These are phyloP conservation scores for Drosophila sp. DNA, from an alignment of 1,140 invertebrate species.

Conservation along the genomic window DNA sequence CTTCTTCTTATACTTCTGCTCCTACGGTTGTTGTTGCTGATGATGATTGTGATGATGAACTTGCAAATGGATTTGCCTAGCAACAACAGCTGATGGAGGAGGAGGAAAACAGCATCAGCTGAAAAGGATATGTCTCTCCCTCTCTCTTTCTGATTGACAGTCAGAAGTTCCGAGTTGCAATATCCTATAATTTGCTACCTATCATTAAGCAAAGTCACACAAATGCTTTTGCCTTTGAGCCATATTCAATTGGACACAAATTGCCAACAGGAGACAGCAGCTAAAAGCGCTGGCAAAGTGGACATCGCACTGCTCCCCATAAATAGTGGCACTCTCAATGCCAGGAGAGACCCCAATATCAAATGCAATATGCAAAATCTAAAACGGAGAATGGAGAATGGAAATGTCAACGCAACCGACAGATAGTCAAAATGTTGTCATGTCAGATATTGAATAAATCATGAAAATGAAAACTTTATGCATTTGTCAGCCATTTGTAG, in stretches of 20 bases:
- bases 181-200: constrained; percentile 47
- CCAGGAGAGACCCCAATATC: constrained; percentile 72
- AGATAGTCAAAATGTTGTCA: constrained; percentile 76
- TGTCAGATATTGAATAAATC: constrained; percentile 79
- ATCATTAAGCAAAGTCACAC: constrained; percentile 43
- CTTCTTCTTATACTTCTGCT: neutral
- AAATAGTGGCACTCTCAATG: constrained; percentile 2
- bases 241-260: constrained; percentile 35
- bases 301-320: constrained; percentile 8
- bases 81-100: constrained; percentile 39
- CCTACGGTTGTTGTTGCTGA: constrained; percentile 24
- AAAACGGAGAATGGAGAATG: too few species aligned
- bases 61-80: constrained; percentile 52
- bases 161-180: constrained; percentile 2
- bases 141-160: neutral
- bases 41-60: constrained; percentile 47
- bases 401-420: constrained; percentile 72
- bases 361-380: too few species aligned
- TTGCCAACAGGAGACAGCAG: constrained; percentile 27
- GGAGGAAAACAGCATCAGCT: constrained; percentile 1
- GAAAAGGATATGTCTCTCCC: constrained; percentile 16
- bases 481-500: constrained; percentile 76
- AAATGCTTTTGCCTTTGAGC: constrained; percentile 29
- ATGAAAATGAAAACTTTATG: constrained; percentile 78
- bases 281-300: neutral